phyloP scores from a whole-genome alignment of 2,113 vertebrate species.

The Sceloporus tristichus region DNA sequence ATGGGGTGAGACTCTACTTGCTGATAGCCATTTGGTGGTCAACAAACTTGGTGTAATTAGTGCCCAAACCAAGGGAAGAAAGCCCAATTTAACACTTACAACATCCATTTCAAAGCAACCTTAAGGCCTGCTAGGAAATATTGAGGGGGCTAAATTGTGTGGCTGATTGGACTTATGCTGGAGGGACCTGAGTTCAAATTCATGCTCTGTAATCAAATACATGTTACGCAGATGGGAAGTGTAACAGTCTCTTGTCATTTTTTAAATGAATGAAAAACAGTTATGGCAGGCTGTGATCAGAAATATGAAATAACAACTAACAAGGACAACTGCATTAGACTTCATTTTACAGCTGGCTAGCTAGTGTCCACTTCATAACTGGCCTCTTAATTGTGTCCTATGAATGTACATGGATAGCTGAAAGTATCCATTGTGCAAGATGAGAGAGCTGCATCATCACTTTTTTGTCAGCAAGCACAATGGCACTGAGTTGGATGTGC shows the following conservation, averaged over 20 bases:
- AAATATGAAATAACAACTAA: neutral
- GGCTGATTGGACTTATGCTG: neutral
- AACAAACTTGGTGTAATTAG: slow-evolving; percentile 55
- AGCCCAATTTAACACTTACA: slow-evolving; percentile 35
- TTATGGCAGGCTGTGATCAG: neutral
- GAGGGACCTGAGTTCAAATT: neutral
- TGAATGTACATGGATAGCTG: neutral
- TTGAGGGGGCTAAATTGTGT: neutral
- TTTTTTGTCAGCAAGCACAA: neutral
- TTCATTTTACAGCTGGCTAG: neutral
- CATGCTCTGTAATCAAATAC: neutral
- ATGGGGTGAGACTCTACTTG: slow-evolving; percentile 71
- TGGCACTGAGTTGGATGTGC: neutral
- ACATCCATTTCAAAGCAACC: neutral
- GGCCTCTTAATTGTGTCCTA: neutral
- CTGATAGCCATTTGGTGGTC: slow-evolving; percentile 65
- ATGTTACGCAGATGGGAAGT: neutral
- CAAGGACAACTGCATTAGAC: neutral
- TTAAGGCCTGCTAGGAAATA: neutral
- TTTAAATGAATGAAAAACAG: neutral
- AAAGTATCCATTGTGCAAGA: neutral
- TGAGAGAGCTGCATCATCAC: neutral
- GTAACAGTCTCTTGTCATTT: too few relatives aligned
- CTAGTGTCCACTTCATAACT: neutral
- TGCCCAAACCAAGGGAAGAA: slow-evolving; percentile 35